These are phyloP conservation scores for Melanerpes formicivorus DNA, from an alignment of 2,113 vertebrate genomes.

Conservation along the genomic window DNA sequence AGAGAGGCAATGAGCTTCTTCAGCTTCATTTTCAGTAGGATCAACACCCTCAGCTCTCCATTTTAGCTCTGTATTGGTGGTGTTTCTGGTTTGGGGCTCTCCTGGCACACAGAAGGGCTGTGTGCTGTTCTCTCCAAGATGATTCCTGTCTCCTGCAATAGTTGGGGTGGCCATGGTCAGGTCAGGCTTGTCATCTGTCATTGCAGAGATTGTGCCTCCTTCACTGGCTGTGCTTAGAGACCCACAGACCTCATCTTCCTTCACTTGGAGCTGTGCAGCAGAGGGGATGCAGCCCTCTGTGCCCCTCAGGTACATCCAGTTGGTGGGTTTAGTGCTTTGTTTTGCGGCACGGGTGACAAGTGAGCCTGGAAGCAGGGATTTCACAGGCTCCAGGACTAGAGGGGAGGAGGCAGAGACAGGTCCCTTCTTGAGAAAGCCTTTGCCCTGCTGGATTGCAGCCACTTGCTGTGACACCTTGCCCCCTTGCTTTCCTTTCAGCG, in stretches of 20 bases:
- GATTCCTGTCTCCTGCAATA: not conserved
- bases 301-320: not conserved
- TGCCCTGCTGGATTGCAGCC: not conserved
- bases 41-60: not conserved
- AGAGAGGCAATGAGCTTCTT: not conserved
- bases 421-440: not conserved
- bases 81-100: not conserved
- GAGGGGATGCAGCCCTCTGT: not conserved
- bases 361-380: not conserved
- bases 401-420: not conserved
- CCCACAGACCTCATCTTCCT: not conserved
- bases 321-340: not conserved
- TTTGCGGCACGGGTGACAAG: fast-evolving
- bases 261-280: not conserved
- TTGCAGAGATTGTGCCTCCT: not conserved
- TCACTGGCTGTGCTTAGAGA: not conserved
- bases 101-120: not conserved
- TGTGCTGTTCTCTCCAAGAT: not conserved
- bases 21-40: not conserved
- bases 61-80: not conserved
- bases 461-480: slow-evolving; percentile 17
- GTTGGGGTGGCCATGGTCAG: not conserved
- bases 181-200: not conserved
- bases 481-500: not conserved
- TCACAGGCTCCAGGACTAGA: not conserved